Evolutionary conservation across 2,797 vertebrate species (phyloP), one percentile per base, ranked within the genome.

Genomic region (Neosilurus hyrtlii): DNA sequence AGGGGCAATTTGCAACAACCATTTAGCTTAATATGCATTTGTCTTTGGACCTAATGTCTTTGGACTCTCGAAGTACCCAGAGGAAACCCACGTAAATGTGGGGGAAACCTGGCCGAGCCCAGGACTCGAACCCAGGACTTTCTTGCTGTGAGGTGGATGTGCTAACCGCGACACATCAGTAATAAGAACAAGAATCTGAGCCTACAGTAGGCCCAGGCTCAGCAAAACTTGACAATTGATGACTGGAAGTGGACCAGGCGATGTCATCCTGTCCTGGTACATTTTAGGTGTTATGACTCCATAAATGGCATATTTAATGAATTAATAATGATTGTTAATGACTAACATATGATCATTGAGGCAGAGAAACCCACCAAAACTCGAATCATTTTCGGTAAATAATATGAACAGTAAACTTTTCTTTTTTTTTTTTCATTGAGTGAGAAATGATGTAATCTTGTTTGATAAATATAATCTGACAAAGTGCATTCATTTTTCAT

Each of bases 401-500:
- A 51, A 49, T 51, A 78, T 51, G n/a, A 78, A 52, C 43, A 78
- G 24, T 63, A 63, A 77, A 63, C 35, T 77, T 77, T 78, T 65
- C 1, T 62, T 51, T 24, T 11, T 65, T 26, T 63, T 77, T 43
- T 63, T 77, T n/a, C 4, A 51, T 24, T 51, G 9, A 37, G 56
- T 78, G 59, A 65, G 76, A 65, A 78, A 65, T 52, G 61, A 51
- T 65, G 61, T 30, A 78, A 78, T 78, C 76, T 78, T 26, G 24
- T 78, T 65, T 78, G 76, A 65, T 78, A 78, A 78, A 78, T 78
- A 78, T 51, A 65, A 78, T 78, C 76, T 30, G 76, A 78, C 61
- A 78, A 78, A 78, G 76, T 78, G 76, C 76, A 78, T 78, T 78
- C 59, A 65, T 78, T 78, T 78, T 78, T 78, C 76, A 78, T 65